Evolutionary conservation across 2,888 invertebrate genomes (phyloP), one percentile per base, ranked within the genome.

Genomic region (Aelia acuminata): DNA sequence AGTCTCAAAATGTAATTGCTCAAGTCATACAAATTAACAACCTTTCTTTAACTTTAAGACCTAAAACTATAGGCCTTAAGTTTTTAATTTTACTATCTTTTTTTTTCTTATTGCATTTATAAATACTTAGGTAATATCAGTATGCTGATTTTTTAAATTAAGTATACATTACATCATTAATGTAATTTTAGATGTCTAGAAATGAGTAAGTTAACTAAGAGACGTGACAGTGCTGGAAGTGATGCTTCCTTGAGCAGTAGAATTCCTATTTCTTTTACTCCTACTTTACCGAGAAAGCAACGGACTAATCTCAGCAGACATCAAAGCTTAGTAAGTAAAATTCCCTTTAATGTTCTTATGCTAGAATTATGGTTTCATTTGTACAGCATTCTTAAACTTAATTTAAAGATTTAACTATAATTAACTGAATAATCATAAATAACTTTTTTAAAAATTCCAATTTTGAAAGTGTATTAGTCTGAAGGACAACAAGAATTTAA

Each of bases 261-360:
- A 31, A 90, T 90, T 11, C 89, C 89, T 20, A 88, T 90, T 20
- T 90, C 89, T 10, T 88, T 87, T 85, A 90, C 89, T 18, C 89
- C 89, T 63, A 88, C 89, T 5, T 88, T 90, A 7, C 89, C 89
- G 5, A 87, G 89, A 35, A 88, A 88, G 35, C 88, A 87, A 50
- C 35, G 88, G n/a, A 87, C 89, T 22, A 87, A 49, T n/a, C 89
- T 91, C 13, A 90, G 90, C 87, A 87, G 91, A 84, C 91, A 91
- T 87, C 90, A 90, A 43, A 91, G 91, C 89, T 89, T 91, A 89
- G 91, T 91, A 89, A 89, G 90, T 90, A 18, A 26, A 84, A 86
- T 31, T 35, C 18, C 18, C 48, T 84, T 26, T 85, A 26, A 50
- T 47, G 48, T 47, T 48, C 22, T 18, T 88, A 8, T 70, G 35